phyloP scores from a whole-genome alignment of 2,113 vertebrate genomes.

The Peromyscus leucopus region DNA sequence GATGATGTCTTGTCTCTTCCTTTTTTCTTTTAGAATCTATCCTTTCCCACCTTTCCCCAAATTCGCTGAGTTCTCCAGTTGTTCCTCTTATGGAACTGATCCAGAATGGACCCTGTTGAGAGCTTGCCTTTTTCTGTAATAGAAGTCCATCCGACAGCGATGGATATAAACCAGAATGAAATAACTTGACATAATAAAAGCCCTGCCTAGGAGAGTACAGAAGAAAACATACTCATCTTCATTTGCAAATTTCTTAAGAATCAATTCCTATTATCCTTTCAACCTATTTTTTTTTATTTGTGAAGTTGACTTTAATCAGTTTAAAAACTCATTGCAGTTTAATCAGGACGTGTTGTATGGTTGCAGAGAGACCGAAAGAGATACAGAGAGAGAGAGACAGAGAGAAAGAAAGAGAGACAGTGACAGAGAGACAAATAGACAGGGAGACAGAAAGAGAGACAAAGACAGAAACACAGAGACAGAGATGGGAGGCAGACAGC shows the following conservation, averaged over 20 bases:
- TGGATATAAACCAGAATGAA: neutral
- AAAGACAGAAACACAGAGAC: neutral
- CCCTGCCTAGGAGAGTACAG: neutral
- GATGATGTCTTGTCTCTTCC: neutral
- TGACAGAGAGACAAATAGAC: neutral
- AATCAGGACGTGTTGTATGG: neutral
- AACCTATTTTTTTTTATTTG: neutral
- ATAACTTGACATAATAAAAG: neutral
- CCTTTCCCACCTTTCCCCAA: neutral
- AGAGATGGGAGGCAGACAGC: neutral
- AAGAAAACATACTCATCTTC: neutral
- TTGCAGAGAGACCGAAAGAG: neutral
- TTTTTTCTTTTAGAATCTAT: neutral
- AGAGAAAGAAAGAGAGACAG: neutral
- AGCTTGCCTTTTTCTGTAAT: slow-evolving; percentile 28
- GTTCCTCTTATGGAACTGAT: neutral
- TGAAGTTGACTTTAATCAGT: neutral
- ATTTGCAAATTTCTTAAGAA: neutral
- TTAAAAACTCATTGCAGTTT: neutral
- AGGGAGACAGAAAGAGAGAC: neutral
- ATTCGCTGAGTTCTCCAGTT: neutral
- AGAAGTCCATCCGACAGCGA: neutral
- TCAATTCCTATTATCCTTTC: neutral
- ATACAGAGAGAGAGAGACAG: neutral
- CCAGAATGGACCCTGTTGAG: neutral